phyloP scores from a whole-genome alignment of 1,140 invertebrate genomes.

The Alviniconcha marisindica region DNA sequence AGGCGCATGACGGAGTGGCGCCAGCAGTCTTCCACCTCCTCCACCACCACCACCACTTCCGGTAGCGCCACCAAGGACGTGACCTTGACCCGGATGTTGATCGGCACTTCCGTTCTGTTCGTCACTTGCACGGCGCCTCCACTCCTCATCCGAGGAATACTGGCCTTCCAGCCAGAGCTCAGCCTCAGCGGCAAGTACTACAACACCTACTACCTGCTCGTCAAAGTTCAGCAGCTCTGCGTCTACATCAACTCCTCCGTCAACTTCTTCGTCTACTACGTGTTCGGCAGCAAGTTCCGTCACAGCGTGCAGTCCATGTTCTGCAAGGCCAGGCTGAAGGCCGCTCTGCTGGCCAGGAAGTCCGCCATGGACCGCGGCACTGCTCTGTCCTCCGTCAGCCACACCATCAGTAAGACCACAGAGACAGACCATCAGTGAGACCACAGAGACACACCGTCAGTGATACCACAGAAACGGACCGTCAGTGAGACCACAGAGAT shows the following conservation, averaged over 20 bases:
- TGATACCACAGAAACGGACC: not conserved
- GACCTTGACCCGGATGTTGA: slow-evolving; percentile 33
- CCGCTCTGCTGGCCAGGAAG: not conserved
- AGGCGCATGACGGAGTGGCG: slow-evolving; percentile 39
- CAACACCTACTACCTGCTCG: slow-evolving; percentile 33
- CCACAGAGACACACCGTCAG: not conserved
- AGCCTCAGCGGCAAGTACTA: slow-evolving; percentile 31
- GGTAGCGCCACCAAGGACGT: slow-evolving; percentile 11
- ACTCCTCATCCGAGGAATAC: slow-evolving; percentile 7
- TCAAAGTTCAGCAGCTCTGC: slow-evolving; percentile 26
- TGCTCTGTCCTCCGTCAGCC: not conserved
- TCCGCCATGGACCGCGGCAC: not conserved
- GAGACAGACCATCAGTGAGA: not conserved
- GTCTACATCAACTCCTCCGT: slow-evolving; percentile 29
- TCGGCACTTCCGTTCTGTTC: slow-evolving; percentile 30
- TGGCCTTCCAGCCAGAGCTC: slow-evolving; percentile 21
- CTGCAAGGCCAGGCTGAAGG: not conserved
- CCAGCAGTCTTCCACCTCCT: not conserved
- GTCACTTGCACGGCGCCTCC: slow-evolving; percentile 30
- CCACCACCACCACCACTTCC: not conserved
- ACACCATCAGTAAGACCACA: not conserved
- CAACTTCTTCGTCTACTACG: slow-evolving; percentile 35
- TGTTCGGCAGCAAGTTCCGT: slow-evolving; percentile 25
- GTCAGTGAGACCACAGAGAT: not conserved
- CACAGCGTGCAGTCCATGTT: not conserved